Percentiles rank a stretch among this genome's conserved stretches.
Conservation (phyloP, 2,888 invertebrate species). For the Lycophotia porphyrea region DNA sequence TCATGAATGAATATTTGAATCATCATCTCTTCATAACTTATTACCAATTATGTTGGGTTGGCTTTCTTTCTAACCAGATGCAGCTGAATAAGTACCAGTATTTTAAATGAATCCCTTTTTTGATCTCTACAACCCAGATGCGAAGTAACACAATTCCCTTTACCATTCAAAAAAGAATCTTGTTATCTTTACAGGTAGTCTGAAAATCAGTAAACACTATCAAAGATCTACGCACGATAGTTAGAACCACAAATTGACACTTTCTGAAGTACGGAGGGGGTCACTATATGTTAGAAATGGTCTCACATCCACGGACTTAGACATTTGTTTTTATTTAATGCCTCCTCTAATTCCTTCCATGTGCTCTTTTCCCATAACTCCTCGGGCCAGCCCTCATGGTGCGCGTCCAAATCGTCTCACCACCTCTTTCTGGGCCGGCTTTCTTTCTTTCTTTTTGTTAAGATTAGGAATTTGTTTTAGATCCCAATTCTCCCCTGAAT, state of each 20-base stretch:
- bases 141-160: background rate
- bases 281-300: background rate
- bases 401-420: too few relatives aligned
- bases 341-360: too few relatives aligned
- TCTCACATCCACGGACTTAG: background rate
- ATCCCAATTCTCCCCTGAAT: background rate
- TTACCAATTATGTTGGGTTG: background rate
- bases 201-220: background rate
- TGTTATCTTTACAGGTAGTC: background rate
- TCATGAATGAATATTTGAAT: background rate
- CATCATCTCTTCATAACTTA: background rate
- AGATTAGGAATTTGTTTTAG: background rate
- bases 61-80: background rate
- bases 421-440: too few relatives aligned
- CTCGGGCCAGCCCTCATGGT: too few relatives aligned
- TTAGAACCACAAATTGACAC: background rate
- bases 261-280: background rate
- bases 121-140: background rate
- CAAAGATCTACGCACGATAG: background rate
- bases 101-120: background rate
- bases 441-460: too few relatives aligned
- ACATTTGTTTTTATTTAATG: too few relatives aligned
- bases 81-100: background rate
- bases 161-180: background rate
- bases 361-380: too few relatives aligned